Conservation (phyloP, 30 jellyfish, hydroid and myxozoan species). For the Aurelia sp. region DNA sequence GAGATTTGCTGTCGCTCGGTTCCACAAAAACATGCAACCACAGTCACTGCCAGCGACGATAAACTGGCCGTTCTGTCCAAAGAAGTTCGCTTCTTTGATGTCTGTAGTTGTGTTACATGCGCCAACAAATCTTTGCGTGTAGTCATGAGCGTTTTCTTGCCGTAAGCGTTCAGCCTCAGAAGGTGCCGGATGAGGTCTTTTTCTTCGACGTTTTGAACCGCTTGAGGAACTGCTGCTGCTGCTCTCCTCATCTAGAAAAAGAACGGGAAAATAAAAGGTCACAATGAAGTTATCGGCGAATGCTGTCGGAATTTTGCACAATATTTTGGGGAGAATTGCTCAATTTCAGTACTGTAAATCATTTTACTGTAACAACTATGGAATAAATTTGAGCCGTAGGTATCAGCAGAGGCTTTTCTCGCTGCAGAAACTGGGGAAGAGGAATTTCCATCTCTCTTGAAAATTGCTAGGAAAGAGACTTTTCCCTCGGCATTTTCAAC, state of each 20-base stretch:
- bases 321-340: no score
- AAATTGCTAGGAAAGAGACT: no score
- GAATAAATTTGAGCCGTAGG: no score
- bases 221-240: slow-evolving; percentile 37
- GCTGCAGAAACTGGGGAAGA: no score
- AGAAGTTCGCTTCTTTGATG: slow-evolving; percentile 94
- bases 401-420: no score
- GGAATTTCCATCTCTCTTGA: no score
- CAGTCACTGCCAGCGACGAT: slow-evolving; percentile 99
- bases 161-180: slow-evolving; percentile 76
- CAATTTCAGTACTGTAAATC: no score
- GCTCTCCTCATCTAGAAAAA: slow-evolving; percentile 13
- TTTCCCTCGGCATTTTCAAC: no score
- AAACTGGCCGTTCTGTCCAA: slow-evolving; percentile 86
- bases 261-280: no score
- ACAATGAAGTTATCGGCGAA: no score
- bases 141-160: slow-evolving; percentile 82
- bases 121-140: slow-evolving; percentile 87
- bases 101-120: slow-evolving; percentile 98
- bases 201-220: slow-evolving; percentile 60
- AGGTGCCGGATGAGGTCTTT: slow-evolving; percentile 74
- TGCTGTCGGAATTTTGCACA: no score
- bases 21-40: slow-evolving; percentile 97
- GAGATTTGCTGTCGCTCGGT: slow-evolving; percentile 87
- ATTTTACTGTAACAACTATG: no score